Evolutionary conservation across 2,888 invertebrate genomes (phyloP), one percentile per base, ranked within the genome.

Genomic region (Agrotis exclamationis): DNA sequence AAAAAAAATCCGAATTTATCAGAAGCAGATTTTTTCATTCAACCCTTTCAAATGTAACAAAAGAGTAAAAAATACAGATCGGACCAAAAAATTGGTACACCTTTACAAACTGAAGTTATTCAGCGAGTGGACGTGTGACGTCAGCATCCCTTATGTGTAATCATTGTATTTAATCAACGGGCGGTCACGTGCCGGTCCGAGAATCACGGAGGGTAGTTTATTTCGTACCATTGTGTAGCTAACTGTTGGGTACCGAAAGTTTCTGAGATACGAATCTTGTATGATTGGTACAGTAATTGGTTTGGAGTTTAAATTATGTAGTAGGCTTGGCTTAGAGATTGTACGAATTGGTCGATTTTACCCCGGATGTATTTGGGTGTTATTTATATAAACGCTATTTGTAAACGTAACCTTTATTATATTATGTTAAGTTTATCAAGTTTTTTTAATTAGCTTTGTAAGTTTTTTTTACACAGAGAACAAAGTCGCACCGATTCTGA

Each of bases 111-210:
- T 79, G 56, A 50, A 79, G 56, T 59, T 74, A 79, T 84, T 74
- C 80, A 65, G 69, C 50, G 70, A 73, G 69, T 71, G 50, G 54
- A 74, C 64, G 74, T 69, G 53, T 77, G 70, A 77, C 80, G 79
- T 82, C 80, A 81, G 76, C 81, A 77, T 84, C 82, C 82, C 82
- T 79, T 86, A 80, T 81, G 74, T 82, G 77, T 87, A 87, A 88
- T 88, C 86, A 87, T 86, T 82, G 85, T 87, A 86, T 90, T 91
- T 91, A 91, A 92, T 90, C 90, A 88, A 87, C 85, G 86, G 79
- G 72, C 76, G 87, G 89, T 90, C 90, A 90, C 91, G 90, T 88
- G 87, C 88, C 84, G 75, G 78, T 39, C 69, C 14, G 63, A 81
- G 88, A 86, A 86, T 85, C 84, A 78, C 76, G 72, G 86, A 53